These are phyloP conservation scores for Rhabdomys pumilio DNA, from an alignment of 2,797 vertebrate species.

Conservation along the genomic window DNA sequence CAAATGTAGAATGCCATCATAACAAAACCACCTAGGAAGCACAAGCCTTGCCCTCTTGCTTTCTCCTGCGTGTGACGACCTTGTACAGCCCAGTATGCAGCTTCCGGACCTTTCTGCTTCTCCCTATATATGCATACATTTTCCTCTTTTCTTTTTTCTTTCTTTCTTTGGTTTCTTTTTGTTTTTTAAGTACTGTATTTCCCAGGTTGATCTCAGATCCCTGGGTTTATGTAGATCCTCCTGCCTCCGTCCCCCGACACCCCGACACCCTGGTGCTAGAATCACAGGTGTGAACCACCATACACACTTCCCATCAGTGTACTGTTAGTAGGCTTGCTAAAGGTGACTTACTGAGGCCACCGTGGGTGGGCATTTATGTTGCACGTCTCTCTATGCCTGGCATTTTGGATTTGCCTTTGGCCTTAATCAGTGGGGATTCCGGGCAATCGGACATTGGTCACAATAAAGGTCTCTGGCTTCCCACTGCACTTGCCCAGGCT, in stretches of 20 bases:
- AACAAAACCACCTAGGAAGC: neutral
- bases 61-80: neutral
- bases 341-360: slow-evolving; percentile 12
- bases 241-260: neutral
- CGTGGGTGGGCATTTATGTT: neutral
- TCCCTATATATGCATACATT: neutral
- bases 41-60: neutral
- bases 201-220: neutral
- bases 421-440: neutral
- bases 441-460: neutral
- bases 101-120: neutral
- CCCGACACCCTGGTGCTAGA: neutral
- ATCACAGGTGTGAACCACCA: neutral
- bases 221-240: neutral
- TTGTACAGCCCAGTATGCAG: too few species aligned
- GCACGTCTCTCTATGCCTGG: neutral
- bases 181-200: neutral
- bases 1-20: neutral
- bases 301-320: neutral
- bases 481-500: neutral
- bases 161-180: too few species aligned
- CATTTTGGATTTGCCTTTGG: neutral
- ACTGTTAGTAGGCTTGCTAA: neutral
- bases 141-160: neutral
- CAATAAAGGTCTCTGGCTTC: slow-evolving; percentile 7